Base-by-base conservation (phyloP, 2,797 vertebrate genomes). In the Apodemus agrarius region DNA sequence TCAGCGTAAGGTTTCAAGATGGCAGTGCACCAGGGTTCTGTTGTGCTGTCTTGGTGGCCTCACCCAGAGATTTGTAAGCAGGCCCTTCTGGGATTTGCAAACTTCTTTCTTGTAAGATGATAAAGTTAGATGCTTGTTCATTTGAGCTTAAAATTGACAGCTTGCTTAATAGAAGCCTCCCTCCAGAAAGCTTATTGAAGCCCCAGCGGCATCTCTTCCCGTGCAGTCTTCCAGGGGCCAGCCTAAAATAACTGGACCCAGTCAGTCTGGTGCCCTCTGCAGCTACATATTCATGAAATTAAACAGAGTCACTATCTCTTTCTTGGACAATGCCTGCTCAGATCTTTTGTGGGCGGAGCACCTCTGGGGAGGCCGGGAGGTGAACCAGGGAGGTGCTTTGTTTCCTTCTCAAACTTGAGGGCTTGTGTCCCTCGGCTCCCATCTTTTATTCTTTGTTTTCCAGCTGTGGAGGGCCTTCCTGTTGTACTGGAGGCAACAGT, bases 271-370 rank as follows among this genome's bases (percentile, higher is more conserved):
- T 94, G 85, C 90, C 82, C 79, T 86, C 0, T 31, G 72, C 59
- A 78, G 85, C 92, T 90, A 43, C 72, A 89, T 97, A 94, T 94
- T 97, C 95, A 79, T 96, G 96, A 97, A 88, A 82, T 96, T 90
- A 96, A 97, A 95, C 65, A 24, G 91, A 76, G 43, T 40, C 22
- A 82, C 86, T 97, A 59, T 92, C 80, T 92, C 69, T 94, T 9
- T 80, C 75, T 88, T 57, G 63, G 95, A 80, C 86, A 96, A 19
- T 69, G 86, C 90, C 29, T 31, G 59, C 93, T 96, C 86, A 89
- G 92, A 96, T 96, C 74, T 96, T 89, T 81, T 37, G 29, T 96
- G 91, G 91, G 94, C 92, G 72, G 97, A 96, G 91, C 88, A 65
- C 34, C 61, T 81, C 78, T 94, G 80, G 81, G 57, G 26, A 76